Percentiles rank a stretch among this genome's conserved stretches.
Evolutionary conservation across 2,888 invertebrate species (phyloP).

Genomic region (Pyrochroa serraticornis): DNA sequence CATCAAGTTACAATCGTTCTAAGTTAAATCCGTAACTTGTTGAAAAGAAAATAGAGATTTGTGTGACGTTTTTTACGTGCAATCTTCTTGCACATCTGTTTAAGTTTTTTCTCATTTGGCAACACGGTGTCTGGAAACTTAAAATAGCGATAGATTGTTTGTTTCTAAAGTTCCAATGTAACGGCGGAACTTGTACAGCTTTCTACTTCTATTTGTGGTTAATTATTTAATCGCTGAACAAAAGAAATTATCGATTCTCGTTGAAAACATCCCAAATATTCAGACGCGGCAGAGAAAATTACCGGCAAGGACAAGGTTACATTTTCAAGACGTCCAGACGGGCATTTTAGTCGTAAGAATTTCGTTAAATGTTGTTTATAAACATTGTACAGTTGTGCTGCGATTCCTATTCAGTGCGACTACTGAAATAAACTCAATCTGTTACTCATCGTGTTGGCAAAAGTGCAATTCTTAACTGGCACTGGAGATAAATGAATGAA

Average conservation of each 20-base stretch:
- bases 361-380: conserved; percentile 27
- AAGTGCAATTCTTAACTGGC: conserved; percentile 4
- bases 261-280: conserved; percentile 26
- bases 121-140: conserved; percentile 48
- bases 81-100: conserved; percentile 36
- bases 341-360: conserved; percentile 14
- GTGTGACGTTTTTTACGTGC: conserved; percentile 15
- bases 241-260: conserved; percentile 27
- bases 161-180: conserved; percentile 12
- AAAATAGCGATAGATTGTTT: conserved; percentile 47
- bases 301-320: conserved; percentile 26
- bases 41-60: conserved; percentile 22
- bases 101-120: conserved; percentile 43
- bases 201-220: conserved; percentile 26
- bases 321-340: conserved; percentile 15
- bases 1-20: too few relatives aligned
- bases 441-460: not conserved
- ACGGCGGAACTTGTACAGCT: conserved; percentile 15
- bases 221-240: conserved; percentile 27
- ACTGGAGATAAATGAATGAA: conserved; percentile 11
- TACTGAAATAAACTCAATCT: not conserved
- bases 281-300: conserved; percentile 24
- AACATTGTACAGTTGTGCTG: conserved; percentile 11
- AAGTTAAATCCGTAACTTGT: conserved; percentile 21
- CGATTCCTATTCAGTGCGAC: conserved; percentile 6